Percentiles rank a stretch among this genome's conserved stretches.
phyloP scores from a whole-genome alignment of 2,797 vertebrate species.

The Atherinosoma microstoma region DNA sequence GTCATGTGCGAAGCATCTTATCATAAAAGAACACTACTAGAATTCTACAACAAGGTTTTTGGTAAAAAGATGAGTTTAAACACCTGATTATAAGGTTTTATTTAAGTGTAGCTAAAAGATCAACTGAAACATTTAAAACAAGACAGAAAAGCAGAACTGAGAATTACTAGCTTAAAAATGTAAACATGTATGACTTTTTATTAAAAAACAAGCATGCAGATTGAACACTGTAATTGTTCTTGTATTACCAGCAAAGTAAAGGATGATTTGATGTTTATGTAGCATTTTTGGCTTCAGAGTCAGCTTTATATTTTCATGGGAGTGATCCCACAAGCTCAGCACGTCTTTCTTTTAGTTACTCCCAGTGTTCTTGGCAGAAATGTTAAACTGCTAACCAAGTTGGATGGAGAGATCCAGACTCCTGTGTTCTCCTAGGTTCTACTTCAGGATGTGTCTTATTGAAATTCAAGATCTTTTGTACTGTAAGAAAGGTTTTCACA shows the following conservation, averaged over 20 bases:
- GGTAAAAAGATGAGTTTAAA: background rate
- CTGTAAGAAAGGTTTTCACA: background rate
- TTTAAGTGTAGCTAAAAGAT: background rate
- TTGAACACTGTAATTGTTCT: background rate
- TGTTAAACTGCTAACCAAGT: background rate
- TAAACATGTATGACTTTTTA: background rate
- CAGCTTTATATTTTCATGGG: background rate
- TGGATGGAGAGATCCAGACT: background rate
- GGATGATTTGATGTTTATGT: background rate
- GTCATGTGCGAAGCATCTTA: conserved; percentile 6
- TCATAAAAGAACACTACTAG: background rate
- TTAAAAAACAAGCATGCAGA: background rate
- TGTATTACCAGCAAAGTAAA: background rate
- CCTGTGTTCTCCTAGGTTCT: background rate
- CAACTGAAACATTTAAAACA: background rate
- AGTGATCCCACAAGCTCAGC: background rate
- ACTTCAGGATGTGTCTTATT: background rate
- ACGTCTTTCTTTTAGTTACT: background rate
- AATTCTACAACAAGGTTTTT: background rate
- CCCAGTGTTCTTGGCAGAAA: background rate
- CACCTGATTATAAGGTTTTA: background rate
- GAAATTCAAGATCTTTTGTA: background rate
- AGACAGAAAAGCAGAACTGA: background rate
- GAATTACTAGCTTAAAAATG: background rate
- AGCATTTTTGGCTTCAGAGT: background rate